Conservation (phyloP, 2,113 vertebrate genomes). For the Chloebia gouldiae region DNA sequence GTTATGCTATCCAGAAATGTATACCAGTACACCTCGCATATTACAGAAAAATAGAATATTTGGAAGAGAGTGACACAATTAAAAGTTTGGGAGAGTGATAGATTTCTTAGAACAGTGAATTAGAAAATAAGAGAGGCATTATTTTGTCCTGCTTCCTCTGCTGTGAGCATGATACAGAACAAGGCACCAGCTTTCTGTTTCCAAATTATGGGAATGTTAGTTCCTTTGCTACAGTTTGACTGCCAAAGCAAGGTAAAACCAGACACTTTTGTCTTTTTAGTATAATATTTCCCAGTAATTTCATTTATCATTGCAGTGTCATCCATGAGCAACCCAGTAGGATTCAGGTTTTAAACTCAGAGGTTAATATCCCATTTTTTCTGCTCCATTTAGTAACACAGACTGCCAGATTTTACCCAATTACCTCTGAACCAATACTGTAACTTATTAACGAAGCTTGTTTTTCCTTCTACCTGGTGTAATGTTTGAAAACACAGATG, state of each 20-base stretch:
- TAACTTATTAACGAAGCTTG: not conserved
- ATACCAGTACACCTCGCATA: rapidly evolving
- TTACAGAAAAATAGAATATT: not conserved
- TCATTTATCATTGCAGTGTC: not conserved
- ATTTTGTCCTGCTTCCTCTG: not conserved
- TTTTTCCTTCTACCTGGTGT: not conserved
- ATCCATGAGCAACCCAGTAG: not conserved
- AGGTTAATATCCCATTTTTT: not conserved
- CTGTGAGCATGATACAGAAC: not conserved
- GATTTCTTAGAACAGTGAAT: not conserved
- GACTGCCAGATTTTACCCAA: not conserved
- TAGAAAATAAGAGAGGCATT: not conserved
- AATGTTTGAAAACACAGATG: not conserved
- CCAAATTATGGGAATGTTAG: not conserved
- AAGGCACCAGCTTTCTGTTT: not conserved
- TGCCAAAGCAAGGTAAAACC: not conserved
- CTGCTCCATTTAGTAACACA: not conserved
- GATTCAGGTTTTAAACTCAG: not conserved
- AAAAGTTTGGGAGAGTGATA: not conserved
- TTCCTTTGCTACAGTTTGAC: not conserved
- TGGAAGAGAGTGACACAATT: rapidly evolving
- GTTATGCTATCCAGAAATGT: not conserved
- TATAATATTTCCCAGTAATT: not conserved
- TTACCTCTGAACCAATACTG: not conserved
- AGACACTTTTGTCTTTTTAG: not conserved